These are phyloP conservation scores for Pangasianodon hypophthalmus DNA, from an alignment of 2,113 vertebrate genomes.

Conservation along the genomic window DNA sequence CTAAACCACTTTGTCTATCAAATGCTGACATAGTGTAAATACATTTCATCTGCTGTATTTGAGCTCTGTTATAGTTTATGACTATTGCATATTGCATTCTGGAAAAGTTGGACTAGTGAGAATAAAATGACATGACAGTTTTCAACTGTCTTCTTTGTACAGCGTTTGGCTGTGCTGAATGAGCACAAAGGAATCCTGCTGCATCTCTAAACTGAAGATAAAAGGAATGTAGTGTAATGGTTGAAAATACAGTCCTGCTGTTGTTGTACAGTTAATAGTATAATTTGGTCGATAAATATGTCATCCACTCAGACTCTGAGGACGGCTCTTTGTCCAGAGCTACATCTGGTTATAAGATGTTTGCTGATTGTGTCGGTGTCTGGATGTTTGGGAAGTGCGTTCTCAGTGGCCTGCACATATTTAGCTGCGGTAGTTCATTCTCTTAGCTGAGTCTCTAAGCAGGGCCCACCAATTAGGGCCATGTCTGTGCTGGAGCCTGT, in stretches of 20 bases:
- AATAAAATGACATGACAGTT: background rate
- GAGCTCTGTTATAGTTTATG: background rate
- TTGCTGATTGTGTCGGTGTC: constrained; percentile 3
- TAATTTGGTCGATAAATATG: background rate
- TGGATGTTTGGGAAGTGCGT: background rate
- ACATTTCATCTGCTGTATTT: background rate
- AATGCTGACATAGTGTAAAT: background rate
- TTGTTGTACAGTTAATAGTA: background rate
- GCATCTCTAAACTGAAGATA: background rate
- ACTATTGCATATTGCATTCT: background rate
- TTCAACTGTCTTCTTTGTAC: background rate
- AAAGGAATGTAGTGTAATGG: background rate
- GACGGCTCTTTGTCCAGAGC: background rate
- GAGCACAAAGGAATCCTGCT: background rate
- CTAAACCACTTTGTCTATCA: background rate
- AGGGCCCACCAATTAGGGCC: background rate
- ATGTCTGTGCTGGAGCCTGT: background rate
- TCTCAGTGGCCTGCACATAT: background rate
- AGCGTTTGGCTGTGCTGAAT: background rate
- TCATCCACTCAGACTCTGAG: background rate
- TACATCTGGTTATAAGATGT: constrained; percentile 20
- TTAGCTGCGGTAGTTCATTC: background rate
- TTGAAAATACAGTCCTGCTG: background rate
- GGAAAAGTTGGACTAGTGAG: background rate
- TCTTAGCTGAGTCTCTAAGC: constrained; percentile 7